Percentiles rank a stretch among this genome's conserved stretches.
These are phyloP conservation scores for Orius insidiosus DNA, from an alignment of 1,140 invertebrate genomes.

Conservation along the genomic window DNA sequence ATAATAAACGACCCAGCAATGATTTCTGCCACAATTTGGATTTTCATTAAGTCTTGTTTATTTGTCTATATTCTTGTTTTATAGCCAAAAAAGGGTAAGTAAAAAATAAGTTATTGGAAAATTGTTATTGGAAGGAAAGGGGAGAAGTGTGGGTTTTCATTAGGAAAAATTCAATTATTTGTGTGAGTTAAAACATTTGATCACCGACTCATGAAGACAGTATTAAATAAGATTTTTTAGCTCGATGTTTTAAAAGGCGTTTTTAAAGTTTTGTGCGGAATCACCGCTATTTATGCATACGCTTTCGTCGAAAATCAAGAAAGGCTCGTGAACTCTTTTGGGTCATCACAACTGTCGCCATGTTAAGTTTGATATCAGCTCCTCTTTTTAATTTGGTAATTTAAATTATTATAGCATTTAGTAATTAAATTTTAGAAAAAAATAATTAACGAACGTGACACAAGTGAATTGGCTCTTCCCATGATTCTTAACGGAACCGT, in stretches of 20 bases:
- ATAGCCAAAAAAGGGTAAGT: constrained; percentile 26
- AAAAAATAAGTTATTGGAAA: constrained; percentile 26
- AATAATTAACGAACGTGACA: constrained; percentile 56
- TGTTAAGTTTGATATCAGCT: too few relatives aligned
- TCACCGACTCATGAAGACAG: too few relatives aligned
- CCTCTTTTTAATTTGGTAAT: too few relatives aligned
- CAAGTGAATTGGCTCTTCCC: constrained; percentile 61
- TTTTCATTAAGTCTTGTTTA: constrained; percentile 45
- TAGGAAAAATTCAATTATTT: too few relatives aligned
- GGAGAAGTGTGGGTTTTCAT: too few relatives aligned
- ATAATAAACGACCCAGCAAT: constrained; percentile 50
- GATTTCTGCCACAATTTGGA: constrained; percentile 57
- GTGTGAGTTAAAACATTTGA: too few relatives aligned
- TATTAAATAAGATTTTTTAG: constrained; percentile 21
- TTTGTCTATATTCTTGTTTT: constrained; percentile 42
- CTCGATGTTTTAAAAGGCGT: constrained; percentile 27
- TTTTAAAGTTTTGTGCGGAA: constrained; percentile 32
- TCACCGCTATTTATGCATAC: constrained; percentile 23
- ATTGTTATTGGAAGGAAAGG: too few relatives aligned
- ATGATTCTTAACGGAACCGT: constrained; percentile 59
- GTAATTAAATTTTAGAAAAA: constrained; percentile 32
- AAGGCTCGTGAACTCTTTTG: background rate
- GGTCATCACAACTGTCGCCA: too few relatives aligned
- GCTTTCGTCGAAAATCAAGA: too few relatives aligned
- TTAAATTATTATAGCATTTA: constrained; percentile 9